Evolutionary conservation across 2,113 vertebrate species (phyloP).

Genomic region (Otus sunia): DNA sequence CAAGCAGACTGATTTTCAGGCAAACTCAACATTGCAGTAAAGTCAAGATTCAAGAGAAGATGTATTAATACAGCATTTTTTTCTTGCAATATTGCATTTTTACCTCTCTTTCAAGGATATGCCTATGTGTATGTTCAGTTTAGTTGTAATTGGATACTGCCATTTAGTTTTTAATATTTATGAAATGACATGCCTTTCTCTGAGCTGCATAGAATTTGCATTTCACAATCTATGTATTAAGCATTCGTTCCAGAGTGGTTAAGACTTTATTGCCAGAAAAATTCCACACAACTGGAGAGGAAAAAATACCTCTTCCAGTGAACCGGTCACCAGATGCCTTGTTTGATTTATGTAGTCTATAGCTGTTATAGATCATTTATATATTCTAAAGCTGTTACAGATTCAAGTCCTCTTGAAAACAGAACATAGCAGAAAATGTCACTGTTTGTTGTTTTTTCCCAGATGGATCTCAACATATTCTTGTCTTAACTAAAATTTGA

Average conservation of each 20-base stretch:
- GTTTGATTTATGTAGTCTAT: conserved; percentile 1
- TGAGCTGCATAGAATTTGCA: background rate
- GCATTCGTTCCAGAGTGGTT: conserved; percentile 18
- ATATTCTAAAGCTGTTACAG: background rate
- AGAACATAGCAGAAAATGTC: conserved; percentile 8
- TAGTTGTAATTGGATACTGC: conserved; percentile 20
- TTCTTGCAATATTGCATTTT: conserved; percentile 50
- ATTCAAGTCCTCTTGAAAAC: conserved; percentile 1
- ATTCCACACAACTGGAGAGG: background rate
- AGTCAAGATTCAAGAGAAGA: conserved; percentile 65
- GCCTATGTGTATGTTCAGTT: background rate
- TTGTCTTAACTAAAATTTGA: background rate
- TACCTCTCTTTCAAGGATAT: conserved; percentile 20
- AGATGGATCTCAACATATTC: background rate
- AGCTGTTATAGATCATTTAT: background rate
- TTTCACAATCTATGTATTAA: background rate
- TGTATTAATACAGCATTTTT: conserved; percentile 56
- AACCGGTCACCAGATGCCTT: background rate
- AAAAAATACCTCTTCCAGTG: background rate
- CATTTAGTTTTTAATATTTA: conserved; percentile 49
- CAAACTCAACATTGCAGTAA: conserved; percentile 64
- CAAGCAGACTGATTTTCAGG: conserved; percentile 75
- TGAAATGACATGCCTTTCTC: background rate
- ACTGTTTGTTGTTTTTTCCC: background rate
- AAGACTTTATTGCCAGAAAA: conserved; percentile 45